These are phyloP conservation scores for Pollicipes pollicipes DNA, from an alignment of 1,140 invertebrate species.

Conservation along the genomic window DNA sequence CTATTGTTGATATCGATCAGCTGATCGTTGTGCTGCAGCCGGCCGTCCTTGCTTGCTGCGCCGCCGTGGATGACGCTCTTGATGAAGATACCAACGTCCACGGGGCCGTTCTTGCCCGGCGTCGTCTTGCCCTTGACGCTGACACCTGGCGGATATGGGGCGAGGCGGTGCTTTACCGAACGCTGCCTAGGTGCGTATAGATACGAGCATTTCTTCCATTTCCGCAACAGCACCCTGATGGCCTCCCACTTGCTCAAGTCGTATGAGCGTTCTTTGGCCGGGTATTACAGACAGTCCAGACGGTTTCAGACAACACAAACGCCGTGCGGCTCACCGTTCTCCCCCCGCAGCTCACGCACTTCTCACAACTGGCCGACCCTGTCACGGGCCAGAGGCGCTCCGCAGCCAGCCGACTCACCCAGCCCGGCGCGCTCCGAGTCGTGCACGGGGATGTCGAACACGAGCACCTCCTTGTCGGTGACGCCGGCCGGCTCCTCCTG, in stretches of 20 bases:
- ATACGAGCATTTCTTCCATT: no score
- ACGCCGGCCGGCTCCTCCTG: background rate
- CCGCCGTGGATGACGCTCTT: constrained; percentile 90
- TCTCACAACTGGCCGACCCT: no score
- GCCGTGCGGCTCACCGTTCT: background rate
- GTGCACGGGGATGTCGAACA: constrained; percentile 84
- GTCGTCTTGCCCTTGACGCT: constrained; percentile 88
- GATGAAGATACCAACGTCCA: constrained; percentile 90
- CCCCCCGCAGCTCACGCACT: constrained; percentile 9
- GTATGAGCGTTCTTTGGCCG: background rate
- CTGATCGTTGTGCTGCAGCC: constrained; percentile 84
- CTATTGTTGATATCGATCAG: constrained; percentile 84
- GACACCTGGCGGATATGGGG: constrained; percentile 37
- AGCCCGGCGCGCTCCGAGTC: constrained; percentile 92
- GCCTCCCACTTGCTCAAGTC: constrained; percentile 28
- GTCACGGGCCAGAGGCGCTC: no score
- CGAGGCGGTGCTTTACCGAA: no score
- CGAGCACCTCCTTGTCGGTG: constrained; percentile 47
- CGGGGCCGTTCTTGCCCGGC: constrained; percentile 26
- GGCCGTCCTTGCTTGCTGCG: constrained; percentile 81
- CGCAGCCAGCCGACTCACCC: constrained; percentile 28
- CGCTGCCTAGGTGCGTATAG: no score
- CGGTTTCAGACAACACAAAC: background rate
- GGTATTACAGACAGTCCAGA: background rate
- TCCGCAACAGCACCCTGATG: no score